Conservation (phyloP, 1,140 invertebrate genomes). For the Antheraea pernyi region DNA sequence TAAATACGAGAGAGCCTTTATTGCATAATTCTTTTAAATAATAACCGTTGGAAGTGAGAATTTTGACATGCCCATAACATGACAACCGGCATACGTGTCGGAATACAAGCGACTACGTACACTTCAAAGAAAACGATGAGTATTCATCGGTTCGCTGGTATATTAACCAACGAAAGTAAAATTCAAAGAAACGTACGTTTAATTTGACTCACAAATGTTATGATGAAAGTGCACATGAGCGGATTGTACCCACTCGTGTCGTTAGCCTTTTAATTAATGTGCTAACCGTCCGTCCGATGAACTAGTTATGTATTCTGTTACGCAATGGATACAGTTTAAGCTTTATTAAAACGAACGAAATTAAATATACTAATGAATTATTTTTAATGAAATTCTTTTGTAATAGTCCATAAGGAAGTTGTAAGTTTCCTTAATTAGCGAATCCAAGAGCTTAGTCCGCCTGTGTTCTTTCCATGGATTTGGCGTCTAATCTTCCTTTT, state of each 20-base stretch:
- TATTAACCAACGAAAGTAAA: slow-evolving; percentile 15
- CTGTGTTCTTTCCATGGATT: too few relatives aligned
- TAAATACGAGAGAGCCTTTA: too few relatives aligned
- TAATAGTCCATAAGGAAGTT: not conserved
- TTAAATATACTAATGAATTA: not conserved
- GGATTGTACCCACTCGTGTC: not conserved
- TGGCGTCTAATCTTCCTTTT: too few relatives aligned
- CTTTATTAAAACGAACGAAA: not conserved
- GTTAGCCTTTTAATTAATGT: slow-evolving; percentile 13
- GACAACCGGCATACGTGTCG: not conserved
- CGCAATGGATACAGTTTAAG: not conserved
- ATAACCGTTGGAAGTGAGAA: not conserved
- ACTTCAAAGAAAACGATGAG: slow-evolving; percentile 11
- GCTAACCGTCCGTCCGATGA: slow-evolving; percentile 6
- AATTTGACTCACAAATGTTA: slow-evolving; percentile 10
- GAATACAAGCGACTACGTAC: not conserved
- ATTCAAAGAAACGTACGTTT: slow-evolving; percentile 6
- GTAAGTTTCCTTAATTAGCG: too few relatives aligned
- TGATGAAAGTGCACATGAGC: slow-evolving; percentile 4
- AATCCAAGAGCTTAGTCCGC: too few relatives aligned
- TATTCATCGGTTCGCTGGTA: slow-evolving; percentile 8
- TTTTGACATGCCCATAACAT: not conserved
- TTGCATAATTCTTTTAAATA: not conserved
- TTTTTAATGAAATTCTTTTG: not conserved
- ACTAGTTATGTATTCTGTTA: slow-evolving; percentile 8